Evolutionary conservation across 2,113 vertebrate genomes (phyloP), one percentile per base, ranked within the genome.

Genomic region (Cynopterus brachyotis): DNA sequence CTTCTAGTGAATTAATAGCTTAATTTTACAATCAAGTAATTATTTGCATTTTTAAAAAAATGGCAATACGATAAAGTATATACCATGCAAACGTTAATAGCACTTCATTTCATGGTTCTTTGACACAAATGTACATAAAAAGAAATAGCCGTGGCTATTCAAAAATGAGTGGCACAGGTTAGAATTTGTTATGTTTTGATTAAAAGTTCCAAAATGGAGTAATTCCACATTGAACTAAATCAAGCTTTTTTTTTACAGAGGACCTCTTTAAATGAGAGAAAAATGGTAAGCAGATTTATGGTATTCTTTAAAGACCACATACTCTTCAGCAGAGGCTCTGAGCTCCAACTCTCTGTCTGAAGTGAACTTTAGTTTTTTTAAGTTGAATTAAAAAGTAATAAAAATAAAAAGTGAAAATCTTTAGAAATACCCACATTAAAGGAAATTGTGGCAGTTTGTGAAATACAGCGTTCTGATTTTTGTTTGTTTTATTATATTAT

Each of bases 21-120:
- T 40, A 24, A 20, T 89, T 62, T 72, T 70, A 62, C 64, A 82
- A 88, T 53, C 72, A 69, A 12, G 47, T 32, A 86, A 96, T 95
- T 93, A 96, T 82, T 76, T 95, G 19, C 73, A 37, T 64, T 91
- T 89, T 59, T 91, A 89, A 5, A 72, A 86, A 83, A 66, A 73
- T 80, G n/a, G 64, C 15, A 93, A 57, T 57, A n/a, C 11, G 55
- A 3, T 80, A 20, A 89, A 79, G 22, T n/a, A 47, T 40, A 35
- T 67, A 66, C 42, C 28, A 47, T 57, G 91, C 30, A 87, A 69
- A 59, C 0, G 0, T 95, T 93, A 93, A 84, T 70, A 87, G 69
- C 73, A 83, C 53, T 95, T 97, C 81, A 94, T 82, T 96, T 94
- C 30, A 86, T 95, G 94, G 50, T 91, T 94, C 57, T 95, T 28